Base-by-base conservation (phyloP, 2,113 vertebrate genomes). In the Cyprinodon variegatus region DNA sequence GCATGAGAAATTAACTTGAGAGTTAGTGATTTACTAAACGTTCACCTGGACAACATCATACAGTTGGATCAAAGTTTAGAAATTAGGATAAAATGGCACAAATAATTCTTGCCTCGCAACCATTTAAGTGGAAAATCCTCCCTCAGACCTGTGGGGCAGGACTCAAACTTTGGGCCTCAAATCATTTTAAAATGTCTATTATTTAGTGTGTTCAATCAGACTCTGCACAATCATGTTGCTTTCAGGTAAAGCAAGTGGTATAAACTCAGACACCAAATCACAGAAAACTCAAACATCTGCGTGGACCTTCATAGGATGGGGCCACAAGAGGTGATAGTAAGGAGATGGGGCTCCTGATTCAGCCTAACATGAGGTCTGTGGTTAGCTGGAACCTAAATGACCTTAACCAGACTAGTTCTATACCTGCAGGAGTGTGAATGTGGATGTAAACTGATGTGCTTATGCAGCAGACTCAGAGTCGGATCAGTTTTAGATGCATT, bases 281-380 rank as follows among this genome's bases (percentile, higher is more conserved):
- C 29, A 68, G 36, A 48, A 45, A 66, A 83, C 40, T 60, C 57
- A 82, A 81, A 89, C 83, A 89, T 91, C 83, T 87, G 74, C 72
- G 68, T 39, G 76, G 53, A 73, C 61, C 70, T 82, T 86, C 70
- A 79, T 61, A 74, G 83, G 72, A 59, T 82, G 89, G 70, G 86
- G 86, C 74, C 77, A 78, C 66, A 73, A 22, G 64, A 40, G 20
- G 64, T 53, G 50, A 61, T n/a, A 41, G 50, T 1, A 39, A 67
- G 68, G 45, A 40, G 45, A 68, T 48, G 63, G 57, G 63, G 40
- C 46, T 65, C 66, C 12, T 61, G 67, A 74, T 83, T 71, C 75
- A 74, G 69, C 62, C 65, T 38, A 80, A 70, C 62, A 81, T 72
- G 63, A 76, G 50, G 70, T 79, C 72, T 45, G 61, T 11, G n/a